Percentiles rank a stretch among this genome's conserved stretches.
Conservation (phyloP, 2,888 invertebrate genomes). For the Apamea sordens region DNA sequence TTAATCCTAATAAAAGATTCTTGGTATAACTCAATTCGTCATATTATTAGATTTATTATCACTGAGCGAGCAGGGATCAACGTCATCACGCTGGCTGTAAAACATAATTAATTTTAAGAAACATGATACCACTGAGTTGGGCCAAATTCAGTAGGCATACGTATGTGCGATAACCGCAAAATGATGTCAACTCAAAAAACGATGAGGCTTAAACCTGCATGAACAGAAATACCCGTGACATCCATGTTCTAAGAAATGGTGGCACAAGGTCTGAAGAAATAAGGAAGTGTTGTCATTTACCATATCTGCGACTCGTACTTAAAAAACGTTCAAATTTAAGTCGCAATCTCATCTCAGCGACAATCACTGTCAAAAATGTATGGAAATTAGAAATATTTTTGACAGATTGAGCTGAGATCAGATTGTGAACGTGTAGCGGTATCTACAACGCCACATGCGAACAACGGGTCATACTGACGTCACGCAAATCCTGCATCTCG, state of each 20-base stretch:
- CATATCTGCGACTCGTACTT: too few species aligned
- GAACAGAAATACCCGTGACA: slow-evolving; percentile 10
- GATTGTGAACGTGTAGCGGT: too few species aligned
- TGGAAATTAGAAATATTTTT: too few species aligned
- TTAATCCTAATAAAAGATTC: neutral
- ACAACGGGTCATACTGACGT: too few species aligned
- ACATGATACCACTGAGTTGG: slow-evolving; percentile 26
- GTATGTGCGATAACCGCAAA: slow-evolving; percentile 49
- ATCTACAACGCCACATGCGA: too few species aligned
- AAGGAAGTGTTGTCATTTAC: slow-evolving; percentile 43
- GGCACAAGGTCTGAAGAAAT: slow-evolving; percentile 39
- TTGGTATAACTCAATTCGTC: neutral
- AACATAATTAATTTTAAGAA: slow-evolving; percentile 57
- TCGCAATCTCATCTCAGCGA: too few species aligned
- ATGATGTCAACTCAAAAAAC: slow-evolving; percentile 48
- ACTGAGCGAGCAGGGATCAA: neutral
- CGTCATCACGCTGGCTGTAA: neutral
- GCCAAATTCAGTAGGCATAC: slow-evolving; percentile 2
- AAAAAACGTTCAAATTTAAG: too few species aligned
- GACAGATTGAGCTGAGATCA: too few species aligned
- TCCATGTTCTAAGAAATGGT: slow-evolving; percentile 44
- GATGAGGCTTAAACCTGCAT: slow-evolving; percentile 24
- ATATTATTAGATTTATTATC: neutral
- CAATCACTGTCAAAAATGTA: too few species aligned
- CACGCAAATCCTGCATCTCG: too few species aligned